These are phyloP conservation scores for Chamaetylas fuelleborni DNA, from an alignment of 2,113 vertebrate genomes.

Conservation along the genomic window DNA sequence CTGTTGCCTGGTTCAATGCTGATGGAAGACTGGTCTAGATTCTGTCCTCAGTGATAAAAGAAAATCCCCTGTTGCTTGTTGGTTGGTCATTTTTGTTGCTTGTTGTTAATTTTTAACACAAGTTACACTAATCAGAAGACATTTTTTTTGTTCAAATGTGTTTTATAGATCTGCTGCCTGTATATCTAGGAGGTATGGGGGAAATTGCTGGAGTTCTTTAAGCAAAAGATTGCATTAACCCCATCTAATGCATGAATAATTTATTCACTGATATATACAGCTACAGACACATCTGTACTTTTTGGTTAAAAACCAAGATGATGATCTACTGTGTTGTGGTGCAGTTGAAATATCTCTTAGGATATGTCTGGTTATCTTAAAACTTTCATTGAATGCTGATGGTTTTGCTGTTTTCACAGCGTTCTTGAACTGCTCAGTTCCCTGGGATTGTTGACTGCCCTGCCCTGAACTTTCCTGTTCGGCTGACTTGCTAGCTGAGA, in stretches of 20 bases:
- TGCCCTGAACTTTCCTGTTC: background rate
- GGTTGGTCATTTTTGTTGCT: background rate
- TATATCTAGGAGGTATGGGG: background rate
- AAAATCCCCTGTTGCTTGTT: background rate
- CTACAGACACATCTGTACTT: background rate
- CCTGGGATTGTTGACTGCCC: background rate
- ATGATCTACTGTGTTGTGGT: background rate
- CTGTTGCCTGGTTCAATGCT: background rate
- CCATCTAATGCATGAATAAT: background rate
- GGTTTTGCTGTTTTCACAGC: background rate
- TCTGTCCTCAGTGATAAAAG: background rate
- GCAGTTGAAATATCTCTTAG: background rate
- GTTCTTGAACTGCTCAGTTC: background rate
- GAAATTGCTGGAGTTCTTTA: background rate
- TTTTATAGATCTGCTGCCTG: background rate
- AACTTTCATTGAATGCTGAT: background rate
- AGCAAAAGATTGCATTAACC: background rate
- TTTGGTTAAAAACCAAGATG: background rate
- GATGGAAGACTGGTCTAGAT: background rate
- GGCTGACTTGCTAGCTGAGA: background rate
- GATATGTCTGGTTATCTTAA: background rate
- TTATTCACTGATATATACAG: background rate
- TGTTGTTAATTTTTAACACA: background rate
- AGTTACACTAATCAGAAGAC: background rate
- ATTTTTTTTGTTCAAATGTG: background rate